Evolutionary conservation across 2,888 invertebrate species (phyloP), one percentile per base, ranked within the genome.

Genomic region (Mesorhabditis sp.): DNA sequence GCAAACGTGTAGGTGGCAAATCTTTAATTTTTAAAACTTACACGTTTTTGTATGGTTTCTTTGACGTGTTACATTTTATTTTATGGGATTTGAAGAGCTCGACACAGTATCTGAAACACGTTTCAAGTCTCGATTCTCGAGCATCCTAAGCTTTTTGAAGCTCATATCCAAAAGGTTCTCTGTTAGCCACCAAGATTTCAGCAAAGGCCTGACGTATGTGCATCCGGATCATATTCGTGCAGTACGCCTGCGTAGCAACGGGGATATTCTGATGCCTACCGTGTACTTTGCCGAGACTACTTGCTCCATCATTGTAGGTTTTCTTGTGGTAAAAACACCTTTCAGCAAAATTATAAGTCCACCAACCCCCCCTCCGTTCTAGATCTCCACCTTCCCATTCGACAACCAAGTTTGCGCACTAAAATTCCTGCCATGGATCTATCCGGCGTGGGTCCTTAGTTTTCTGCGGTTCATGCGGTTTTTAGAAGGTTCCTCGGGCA

Each of bases 251-350:
- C 28, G 28, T 28, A 50, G 58, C 58, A 50, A 50, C n/a, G 58
- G 58, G n/a, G n/a, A n/a, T n/a, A 50, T 50, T 50, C 58, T 13
- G 10, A 50, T 50, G 58, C 10, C n/a, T n/a, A 50, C 58, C 58
- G 58, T n/a, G 10, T 50, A 50, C n/a, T 50, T 50, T 50, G n/a
- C 58, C 58, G 58, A 50, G 58, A 50, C 58, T 50, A n/a, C 58
- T n/a, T 50, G 58, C 58, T 50, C 58, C n/a, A 50, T 50, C n/a
- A n/a, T 13, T 50, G 58, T 50, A 50, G 58, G n/a, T 10, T 50
- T 50, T 50, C 7, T 13, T 13, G n/a, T 13, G 58, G 7, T 13
- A 13, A 13, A 13, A 50, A 13, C 10, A 1, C 58, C n/a, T 50
- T 50, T 50, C 28, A 28, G 28, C 28, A 28, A 28, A 28, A 28